A percentile compares a stretch with the other conserved stretches of the same genome.
These are phyloP conservation scores for Thunnus maccoyii DNA, from an alignment of 2,113 vertebrate genomes.

Conservation along the genomic window DNA sequence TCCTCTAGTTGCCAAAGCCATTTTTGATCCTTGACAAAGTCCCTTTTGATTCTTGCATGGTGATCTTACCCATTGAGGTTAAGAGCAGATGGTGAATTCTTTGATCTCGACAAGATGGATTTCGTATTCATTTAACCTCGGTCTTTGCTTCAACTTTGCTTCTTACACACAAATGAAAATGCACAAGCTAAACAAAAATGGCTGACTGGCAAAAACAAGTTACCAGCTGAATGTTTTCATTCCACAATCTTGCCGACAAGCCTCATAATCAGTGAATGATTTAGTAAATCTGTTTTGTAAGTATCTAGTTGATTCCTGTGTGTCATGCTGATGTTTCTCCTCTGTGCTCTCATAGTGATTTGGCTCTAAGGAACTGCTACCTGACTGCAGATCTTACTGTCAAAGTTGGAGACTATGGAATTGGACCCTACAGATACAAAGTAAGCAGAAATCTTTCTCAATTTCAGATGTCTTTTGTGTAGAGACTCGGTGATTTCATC, in stretches of 20 bases:
- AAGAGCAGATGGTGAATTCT: neutral
- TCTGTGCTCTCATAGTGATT: constrained; percentile 86
- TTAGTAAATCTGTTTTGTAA: neutral
- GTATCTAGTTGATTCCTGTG: neutral
- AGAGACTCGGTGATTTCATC: neutral
- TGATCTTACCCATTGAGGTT: constrained; percentile 14
- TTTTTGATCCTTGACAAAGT: constrained; percentile 13
- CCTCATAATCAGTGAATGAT: neutral
- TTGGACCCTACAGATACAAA: constrained; percentile 94
- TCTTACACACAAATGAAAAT: constrained; percentile 1
- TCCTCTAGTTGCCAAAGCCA: constrained; percentile 29
- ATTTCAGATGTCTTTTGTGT: neutral
- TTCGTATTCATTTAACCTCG: neutral
- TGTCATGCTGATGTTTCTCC: constrained; percentile 31
- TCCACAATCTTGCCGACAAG: neutral
- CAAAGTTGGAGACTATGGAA: constrained; percentile 97
- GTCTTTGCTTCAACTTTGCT: constrained; percentile 3
- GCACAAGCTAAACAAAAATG: neutral
- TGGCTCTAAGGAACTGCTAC: constrained; percentile 96
- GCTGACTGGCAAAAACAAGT: neutral
- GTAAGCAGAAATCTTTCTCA: constrained; percentile 79
- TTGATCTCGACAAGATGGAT: neutral
- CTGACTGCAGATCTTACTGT: constrained; percentile 95
- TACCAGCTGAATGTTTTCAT: neutral
- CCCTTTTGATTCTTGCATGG: neutral